Conservation (phyloP, 2,888 invertebrate genomes). For the Sabatieria punctata region DNA sequence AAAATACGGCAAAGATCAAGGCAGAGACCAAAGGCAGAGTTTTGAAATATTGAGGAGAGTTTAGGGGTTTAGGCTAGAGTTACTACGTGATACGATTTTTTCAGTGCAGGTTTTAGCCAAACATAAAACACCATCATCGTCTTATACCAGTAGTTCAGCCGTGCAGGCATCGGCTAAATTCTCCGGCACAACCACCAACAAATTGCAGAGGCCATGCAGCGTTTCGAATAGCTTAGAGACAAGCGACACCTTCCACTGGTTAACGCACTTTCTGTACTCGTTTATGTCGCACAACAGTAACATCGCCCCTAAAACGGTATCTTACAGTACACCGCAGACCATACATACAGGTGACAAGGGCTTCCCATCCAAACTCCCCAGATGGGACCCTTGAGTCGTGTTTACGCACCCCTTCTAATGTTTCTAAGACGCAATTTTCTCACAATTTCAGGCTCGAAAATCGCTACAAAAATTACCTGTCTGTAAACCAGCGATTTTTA, state of each 20-base stretch:
- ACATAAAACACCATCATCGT: no score
- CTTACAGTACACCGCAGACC: no score
- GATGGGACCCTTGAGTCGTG: no score
- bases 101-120: no score
- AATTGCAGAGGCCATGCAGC: constrained; percentile 81
- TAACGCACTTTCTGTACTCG: constrained; percentile 79
- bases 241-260: constrained; percentile 44
- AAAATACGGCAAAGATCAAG: background rate
- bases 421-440: no score
- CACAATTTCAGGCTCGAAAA: no score
- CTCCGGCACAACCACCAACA: constrained; percentile 81
- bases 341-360: no score
- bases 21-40: background rate
- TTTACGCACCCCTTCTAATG: no score
- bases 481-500: no score
- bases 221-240: constrained; percentile 78
- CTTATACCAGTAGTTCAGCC: constrained; percentile 79
- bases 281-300: constrained; percentile 94
- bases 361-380: no score
- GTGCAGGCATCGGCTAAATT: constrained; percentile 86
- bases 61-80: background rate
- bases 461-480: no score
- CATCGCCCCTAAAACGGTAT: constrained; percentile 68
- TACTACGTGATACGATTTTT: background rate
- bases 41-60: no score